Evolutionary conservation across 2,797 vertebrate species (phyloP).

Genomic region (Periophthalmus magnuspinnatus): DNA sequence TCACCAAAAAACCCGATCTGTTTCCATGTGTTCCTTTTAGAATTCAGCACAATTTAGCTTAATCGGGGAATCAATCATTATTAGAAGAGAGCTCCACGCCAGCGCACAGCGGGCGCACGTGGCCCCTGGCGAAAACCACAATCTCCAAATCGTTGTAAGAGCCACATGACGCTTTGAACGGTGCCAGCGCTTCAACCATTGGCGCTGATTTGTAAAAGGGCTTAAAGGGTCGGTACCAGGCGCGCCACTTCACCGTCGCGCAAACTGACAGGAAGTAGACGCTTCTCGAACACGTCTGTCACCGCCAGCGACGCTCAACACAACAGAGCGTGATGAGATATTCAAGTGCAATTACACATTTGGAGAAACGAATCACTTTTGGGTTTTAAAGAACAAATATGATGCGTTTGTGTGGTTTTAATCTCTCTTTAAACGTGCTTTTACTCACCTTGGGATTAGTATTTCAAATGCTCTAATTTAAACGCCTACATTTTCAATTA

Average conservation of each 20-base stretch:
- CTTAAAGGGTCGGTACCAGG: conserved; percentile 54
- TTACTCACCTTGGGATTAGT: no score
- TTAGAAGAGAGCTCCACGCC: conserved; percentile 60
- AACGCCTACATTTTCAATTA: no score
- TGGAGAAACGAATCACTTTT: conserved; percentile 17
- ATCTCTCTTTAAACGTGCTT: no score
- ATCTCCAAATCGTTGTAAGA: conserved; percentile 39
- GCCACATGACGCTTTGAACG: conserved; percentile 48
- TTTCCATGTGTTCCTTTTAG: conserved; percentile 57
- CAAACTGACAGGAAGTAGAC: conserved; percentile 51
- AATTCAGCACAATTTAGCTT: conserved; percentile 67
- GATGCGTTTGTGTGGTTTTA: no score
- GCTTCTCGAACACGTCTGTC: conserved; percentile 28
- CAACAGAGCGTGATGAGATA: conserved; percentile 36
- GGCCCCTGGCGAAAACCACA: conserved; percentile 57
- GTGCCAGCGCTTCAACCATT: conserved; percentile 43
- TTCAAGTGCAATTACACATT: conserved; percentile 18
- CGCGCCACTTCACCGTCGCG: conserved; percentile 58
- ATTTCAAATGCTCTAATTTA: no score
- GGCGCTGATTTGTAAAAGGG: conserved; percentile 48
- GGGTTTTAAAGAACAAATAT: neutral
- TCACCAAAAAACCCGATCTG: conserved; percentile 56
- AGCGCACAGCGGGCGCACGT: conserved; percentile 65
- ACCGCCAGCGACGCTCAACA: conserved; percentile 35
- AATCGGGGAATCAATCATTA: conserved; percentile 74